phyloP scores from a whole-genome alignment of 2,113 vertebrate species.

The Sebastes fasciatus region DNA sequence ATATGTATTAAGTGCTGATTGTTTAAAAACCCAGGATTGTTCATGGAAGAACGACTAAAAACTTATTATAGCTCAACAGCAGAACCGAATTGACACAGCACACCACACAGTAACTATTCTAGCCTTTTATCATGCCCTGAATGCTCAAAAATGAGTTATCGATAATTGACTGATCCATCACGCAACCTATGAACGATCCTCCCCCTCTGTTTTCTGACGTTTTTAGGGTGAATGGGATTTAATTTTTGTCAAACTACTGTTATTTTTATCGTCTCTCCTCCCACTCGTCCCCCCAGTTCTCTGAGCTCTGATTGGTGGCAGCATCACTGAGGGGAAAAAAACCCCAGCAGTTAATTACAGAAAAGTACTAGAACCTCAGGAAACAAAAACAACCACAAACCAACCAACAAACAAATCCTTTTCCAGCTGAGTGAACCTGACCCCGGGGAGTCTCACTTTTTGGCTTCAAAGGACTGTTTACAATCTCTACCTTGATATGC shows the following conservation, averaged over 20 bases:
- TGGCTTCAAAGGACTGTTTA: conserved; percentile 82
- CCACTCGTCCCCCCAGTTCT: conserved; percentile 22
- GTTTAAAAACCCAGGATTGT: conserved; percentile 36
- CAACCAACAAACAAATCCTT: conserved; percentile 55
- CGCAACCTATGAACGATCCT: conserved; percentile 10
- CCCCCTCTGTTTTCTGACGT: neutral
- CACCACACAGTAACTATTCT: neutral
- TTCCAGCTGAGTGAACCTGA: conserved; percentile 54
- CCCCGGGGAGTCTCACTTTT: conserved; percentile 51
- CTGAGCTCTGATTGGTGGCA: conserved; percentile 60
- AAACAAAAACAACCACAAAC: conserved; percentile 44
- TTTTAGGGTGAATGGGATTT: conserved; percentile 56
- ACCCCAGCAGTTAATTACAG: conserved; percentile 51
- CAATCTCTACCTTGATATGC: conserved; percentile 81
- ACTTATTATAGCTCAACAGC: neutral
- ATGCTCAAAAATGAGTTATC: conserved; percentile 14
- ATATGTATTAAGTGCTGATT: conserved; percentile 48
- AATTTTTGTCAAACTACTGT: conserved; percentile 57
- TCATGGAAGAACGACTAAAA: neutral
- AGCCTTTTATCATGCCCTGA: neutral
- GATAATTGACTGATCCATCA: conserved; percentile 1
- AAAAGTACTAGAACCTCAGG: conserved; percentile 71
- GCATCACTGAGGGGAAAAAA: conserved; percentile 44
- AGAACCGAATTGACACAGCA: conserved; percentile 25
- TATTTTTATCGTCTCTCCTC: conserved; percentile 26